Percentiles rank a stretch among this genome's conserved stretches.
phyloP scores from a whole-genome alignment of 2,113 vertebrate genomes.

The Sturnira hondurensis region DNA sequence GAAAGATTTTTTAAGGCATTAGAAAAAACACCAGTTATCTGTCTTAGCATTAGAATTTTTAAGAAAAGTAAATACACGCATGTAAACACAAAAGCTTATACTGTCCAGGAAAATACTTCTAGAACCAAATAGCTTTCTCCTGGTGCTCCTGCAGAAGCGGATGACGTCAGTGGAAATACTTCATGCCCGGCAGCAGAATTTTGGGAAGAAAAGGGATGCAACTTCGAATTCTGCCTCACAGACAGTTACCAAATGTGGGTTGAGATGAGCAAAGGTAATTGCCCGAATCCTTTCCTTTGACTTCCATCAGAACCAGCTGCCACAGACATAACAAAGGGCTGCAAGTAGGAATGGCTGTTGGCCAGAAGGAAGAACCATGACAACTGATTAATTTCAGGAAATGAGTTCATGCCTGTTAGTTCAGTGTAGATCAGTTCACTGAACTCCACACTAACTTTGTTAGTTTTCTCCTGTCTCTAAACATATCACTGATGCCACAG shows the following conservation, averaged over 20 bases:
- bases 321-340: background rate
- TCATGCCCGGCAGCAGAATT: background rate
- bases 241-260: background rate
- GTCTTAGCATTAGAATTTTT: background rate
- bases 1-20: background rate
- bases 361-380: background rate
- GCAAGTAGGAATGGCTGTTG: background rate
- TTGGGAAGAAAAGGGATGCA: background rate
- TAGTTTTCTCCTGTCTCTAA: background rate
- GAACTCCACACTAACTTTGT: background rate
- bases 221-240: background rate
- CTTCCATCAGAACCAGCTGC: background rate
- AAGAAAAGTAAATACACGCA: background rate
- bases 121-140: background rate
- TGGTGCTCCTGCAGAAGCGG: background rate
- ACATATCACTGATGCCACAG: background rate
- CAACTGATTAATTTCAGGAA: background rate
- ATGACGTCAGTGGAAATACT: accelerated
- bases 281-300: background rate
- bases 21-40: background rate
- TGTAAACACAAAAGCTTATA: background rate
- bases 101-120: background rate
- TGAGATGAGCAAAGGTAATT: background rate
- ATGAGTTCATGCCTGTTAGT: background rate
- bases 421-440: background rate